A percentile compares a stretch with the other conserved stretches of the same genome.
Evolutionary conservation across 1,140 invertebrate species (phyloP).

Genomic region (Drosophila ohnishii): DNA sequence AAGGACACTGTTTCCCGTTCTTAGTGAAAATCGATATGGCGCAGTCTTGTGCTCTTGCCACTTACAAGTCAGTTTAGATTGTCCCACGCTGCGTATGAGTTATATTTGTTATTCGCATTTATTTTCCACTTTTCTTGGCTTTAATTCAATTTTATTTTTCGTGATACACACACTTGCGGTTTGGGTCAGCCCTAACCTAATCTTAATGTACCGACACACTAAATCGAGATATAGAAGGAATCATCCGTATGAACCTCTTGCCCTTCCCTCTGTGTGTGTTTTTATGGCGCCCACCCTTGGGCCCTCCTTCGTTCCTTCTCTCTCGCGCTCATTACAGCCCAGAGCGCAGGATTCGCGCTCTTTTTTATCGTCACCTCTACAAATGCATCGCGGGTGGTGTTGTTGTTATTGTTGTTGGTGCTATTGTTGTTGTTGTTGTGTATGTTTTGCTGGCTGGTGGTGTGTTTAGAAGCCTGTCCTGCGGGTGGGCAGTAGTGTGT

Average conservation of each 20-base stretch:
- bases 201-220: conserved; percentile 63
- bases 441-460: conserved; percentile 1
- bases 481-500: conserved; percentile 1
- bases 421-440: conserved; percentile 6
- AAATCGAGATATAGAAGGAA: conserved; percentile 29
- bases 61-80: conserved; percentile 30
- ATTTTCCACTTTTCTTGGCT: not conserved
- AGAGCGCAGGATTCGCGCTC: conserved; percentile 71
- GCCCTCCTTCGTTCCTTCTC: conserved; percentile 4
- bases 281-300: conserved; percentile 9
- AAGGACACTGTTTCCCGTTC: conserved; percentile 50
- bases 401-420: not conserved
- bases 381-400: conserved; percentile 10
- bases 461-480: conserved; percentile 20
- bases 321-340: conserved; percentile 26
- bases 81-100: conserved; percentile 22
- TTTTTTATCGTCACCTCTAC: conserved; percentile 50
- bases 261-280: not conserved
- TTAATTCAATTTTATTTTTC: not conserved
- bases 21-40: conserved; percentile 73
- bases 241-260: not conserved
- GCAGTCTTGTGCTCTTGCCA: conserved; percentile 35
- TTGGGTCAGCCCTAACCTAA: conserved; percentile 74
- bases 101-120: not conserved
- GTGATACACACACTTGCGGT: conserved; percentile 22